These are phyloP conservation scores for Rhinoderma darwinii DNA, from an alignment of 2,113 vertebrate species.

Conservation along the genomic window DNA sequence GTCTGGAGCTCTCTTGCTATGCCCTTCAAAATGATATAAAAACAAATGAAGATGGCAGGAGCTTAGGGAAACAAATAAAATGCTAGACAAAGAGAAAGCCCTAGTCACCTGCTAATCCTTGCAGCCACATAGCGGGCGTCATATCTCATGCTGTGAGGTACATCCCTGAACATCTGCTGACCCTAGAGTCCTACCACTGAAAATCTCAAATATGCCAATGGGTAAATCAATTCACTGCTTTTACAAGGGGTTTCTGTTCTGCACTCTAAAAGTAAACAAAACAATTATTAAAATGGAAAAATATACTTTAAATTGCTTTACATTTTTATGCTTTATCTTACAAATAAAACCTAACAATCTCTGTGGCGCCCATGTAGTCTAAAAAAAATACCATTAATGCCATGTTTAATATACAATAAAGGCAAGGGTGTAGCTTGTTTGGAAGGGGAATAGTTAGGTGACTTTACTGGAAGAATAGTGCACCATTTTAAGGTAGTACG, in stretches of 20 bases:
- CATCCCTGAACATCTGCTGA: constrained; percentile 24
- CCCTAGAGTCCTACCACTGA: neutral
- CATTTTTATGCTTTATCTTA: neutral
- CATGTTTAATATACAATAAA: neutral
- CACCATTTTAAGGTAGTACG: no score
- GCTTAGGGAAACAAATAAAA: constrained; percentile 10
- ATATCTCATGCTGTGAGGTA: neutral
- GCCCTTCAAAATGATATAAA: neutral
- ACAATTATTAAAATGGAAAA: neutral
- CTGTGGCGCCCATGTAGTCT: neutral
- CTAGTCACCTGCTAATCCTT: constrained; percentile 20
- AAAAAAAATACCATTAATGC: neutral
- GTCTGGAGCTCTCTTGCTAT: neutral
- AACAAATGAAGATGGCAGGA: constrained; percentile 11
- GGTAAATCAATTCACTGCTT: neutral
- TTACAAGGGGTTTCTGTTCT: neutral
- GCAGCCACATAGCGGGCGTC: constrained; percentile 10
- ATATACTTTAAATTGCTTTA: neutral
- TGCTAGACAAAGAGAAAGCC: neutral
- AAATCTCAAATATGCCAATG: neutral
- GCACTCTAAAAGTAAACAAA: neutral
- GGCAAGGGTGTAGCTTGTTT: neutral
- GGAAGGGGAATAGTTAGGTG: neutral
- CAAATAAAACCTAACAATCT: neutral
- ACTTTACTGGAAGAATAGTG: neutral